Evolutionary conservation across 2,113 vertebrate species (phyloP), one percentile per base, ranked within the genome.

Genomic region (Corythornis madagascariensis): DNA sequence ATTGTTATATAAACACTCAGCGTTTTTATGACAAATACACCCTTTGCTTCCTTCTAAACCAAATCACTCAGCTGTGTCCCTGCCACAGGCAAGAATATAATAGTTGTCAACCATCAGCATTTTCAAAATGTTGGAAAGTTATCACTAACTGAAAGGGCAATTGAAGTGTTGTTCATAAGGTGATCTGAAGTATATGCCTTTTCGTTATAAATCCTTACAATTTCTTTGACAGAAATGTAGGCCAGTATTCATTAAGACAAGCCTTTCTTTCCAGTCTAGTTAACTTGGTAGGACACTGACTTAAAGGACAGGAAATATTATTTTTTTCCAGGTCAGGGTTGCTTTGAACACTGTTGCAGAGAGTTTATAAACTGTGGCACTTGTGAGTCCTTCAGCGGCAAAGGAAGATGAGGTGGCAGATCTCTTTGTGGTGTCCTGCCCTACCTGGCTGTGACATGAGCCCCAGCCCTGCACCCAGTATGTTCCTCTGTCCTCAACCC

Each of bases 1-100:
- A 61, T 88, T 70, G 72, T 95, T 74, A 16, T 86, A 45, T 74
- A 92, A 95, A 89, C 65, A 89, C 29, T 89, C 79, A 81, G 65
- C 59, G 81, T 67, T 93, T 56, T 95, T 92, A 70, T 24, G 12
- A 88, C 67, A 85, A 90, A 93, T 45, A 16, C 50, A 82, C 31
- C 26, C 48, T 79, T 91, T 79, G 7, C 66, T 81, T 93, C 38
- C 16, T 83, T 31, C 81, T 53, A 90, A 90, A 89, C 71, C 82
- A 87, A 94, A 80, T 25, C 9, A 43, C 26, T 79, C 76, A 88
- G 59, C 59, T 80, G 13, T 84, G 74, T 90, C 59, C 53, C 71
- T 67, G 64, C 59, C 10, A 3, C 42, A 17, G 52, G 79, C 79
- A 76, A 65, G 59, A 83, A 25, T 31, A 76, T 31, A 26, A 59